Base-by-base conservation (phyloP, 2,888 invertebrate species). In the Lomographa bimaculata region DNA sequence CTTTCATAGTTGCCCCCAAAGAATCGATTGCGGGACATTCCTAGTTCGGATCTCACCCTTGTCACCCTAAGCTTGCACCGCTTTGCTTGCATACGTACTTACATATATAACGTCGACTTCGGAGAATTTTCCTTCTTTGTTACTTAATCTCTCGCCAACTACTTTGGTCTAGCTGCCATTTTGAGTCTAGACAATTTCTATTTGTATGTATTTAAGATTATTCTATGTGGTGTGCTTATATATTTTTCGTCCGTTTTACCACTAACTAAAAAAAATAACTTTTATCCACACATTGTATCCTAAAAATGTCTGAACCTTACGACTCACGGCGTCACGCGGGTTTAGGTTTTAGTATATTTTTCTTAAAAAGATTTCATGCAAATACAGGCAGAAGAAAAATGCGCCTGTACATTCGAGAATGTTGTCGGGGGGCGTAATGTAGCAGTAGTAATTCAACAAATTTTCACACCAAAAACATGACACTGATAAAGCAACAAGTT, bases 401-500 rank as follows among this genome's bases (percentile, higher is more conserved):
- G 43, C 32, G 45, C 41, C 41, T 54, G 42, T 30, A 49, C 35
- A 52, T 53, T 46, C 33, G 46, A 43, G 49, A 53, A 64, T 60
- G 48, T 54, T 53, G 54, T 50, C 53, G 40, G 51, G 50, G 40
- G 51, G 50, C 41, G 20, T 58, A 52, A 51, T 50, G 40, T 44
- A 41, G 51, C 55, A 59, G 67, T 53, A 65, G 57, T 57, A 59
- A 68, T 68, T 65, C 58, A 66, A 71, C 66, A 66, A 65, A 68
- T 64, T 70, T 64, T 64, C 63, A 60, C 56, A 67, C 62, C 64
- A 58, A 67, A 74, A 74, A 74, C 74, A 68, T 72, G 77, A 71
- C 75, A 68, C 64, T 76, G 79, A 82, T 76, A 80, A 80, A 84
- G 85, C 85, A 85, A 85, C 85, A 85, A 85, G 84, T 85, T 50